phyloP scores from a whole-genome alignment of 2,113 vertebrate species.

The Uria lomvia region DNA sequence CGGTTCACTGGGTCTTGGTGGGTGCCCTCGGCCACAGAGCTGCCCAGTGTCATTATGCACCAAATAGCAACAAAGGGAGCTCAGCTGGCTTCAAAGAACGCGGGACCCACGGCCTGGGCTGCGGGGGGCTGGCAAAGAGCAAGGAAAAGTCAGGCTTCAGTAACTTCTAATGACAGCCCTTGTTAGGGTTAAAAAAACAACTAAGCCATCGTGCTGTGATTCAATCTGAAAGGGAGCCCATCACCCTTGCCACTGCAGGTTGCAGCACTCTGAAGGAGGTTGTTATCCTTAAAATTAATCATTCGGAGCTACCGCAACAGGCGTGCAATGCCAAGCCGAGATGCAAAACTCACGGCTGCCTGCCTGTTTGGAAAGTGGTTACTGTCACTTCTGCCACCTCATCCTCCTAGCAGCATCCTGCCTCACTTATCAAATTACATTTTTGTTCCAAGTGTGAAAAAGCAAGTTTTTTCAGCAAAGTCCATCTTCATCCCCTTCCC shows the following conservation, averaged over 20 bases:
- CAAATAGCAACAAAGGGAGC: constrained; percentile 76
- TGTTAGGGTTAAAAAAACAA: constrained; percentile 86
- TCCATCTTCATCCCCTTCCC: neutral
- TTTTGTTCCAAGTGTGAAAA: neutral
- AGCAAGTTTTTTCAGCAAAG: neutral
- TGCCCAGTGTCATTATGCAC: constrained; percentile 74
- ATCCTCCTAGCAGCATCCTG: neutral
- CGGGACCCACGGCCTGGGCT: constrained; percentile 73
- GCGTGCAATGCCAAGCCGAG: neutral
- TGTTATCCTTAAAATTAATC: constrained; percentile 18
- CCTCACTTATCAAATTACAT: neutral
- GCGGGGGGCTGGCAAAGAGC: constrained; percentile 74
- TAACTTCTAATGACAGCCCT: constrained; percentile 84
- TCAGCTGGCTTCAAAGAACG: constrained; percentile 72
- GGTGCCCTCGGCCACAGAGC: constrained; percentile 48
- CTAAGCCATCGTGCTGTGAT: constrained; percentile 70
- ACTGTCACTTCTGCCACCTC: neutral
- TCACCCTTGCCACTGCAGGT: neutral
- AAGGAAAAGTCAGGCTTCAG: constrained; percentile 80
- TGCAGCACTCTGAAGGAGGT: neutral
- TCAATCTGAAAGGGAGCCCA: constrained; percentile 61
- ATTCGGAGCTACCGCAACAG: neutral
- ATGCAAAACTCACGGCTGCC: neutral
- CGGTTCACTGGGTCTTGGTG: constrained; percentile 43
- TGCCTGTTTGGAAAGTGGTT: neutral